Conservation (phyloP, 2,888 invertebrate species). For the Dioctria rufipes region DNA sequence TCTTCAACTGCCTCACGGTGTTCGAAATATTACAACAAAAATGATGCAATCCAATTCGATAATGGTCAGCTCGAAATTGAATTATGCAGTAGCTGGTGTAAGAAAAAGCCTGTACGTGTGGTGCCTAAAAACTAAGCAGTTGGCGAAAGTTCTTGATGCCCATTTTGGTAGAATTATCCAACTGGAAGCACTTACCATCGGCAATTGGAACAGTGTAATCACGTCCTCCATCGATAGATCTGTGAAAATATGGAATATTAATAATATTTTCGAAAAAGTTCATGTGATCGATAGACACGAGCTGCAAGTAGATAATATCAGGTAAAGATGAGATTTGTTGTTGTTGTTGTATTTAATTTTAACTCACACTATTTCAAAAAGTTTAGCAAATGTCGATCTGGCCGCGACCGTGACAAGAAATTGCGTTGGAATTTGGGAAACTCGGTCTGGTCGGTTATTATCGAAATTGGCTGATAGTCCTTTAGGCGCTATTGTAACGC, state of each 20-base stretch:
- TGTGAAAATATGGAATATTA: conserved; percentile 99
- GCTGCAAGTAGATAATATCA: conserved; percentile 92
- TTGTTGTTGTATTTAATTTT: neutral
- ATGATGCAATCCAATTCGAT: conserved; percentile 93
- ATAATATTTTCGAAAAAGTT: conserved; percentile 98
- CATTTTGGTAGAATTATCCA: conserved; percentile 98
- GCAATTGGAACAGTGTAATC: conserved; percentile 93
- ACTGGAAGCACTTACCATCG: conserved; percentile 87
- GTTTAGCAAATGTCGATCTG: conserved; percentile 84
- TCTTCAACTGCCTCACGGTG: conserved; percentile 85
- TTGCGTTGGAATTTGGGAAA: conserved; percentile 96
- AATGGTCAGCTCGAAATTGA: conserved; percentile 90
- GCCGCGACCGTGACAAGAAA: conserved; percentile 95
- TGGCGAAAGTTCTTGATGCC: conserved; percentile 94
- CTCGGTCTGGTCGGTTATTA: conserved; percentile 86
- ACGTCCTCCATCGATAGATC: conserved; percentile 98
- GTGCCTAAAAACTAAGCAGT: conserved; percentile 84
- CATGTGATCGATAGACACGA: conserved; percentile 97
- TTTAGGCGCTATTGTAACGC: conserved; percentile 94
- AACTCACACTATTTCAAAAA: conserved; percentile 65
- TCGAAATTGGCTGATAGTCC: conserved; percentile 92
- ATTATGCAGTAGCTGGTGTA: conserved; percentile 96
- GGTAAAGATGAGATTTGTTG: conserved; percentile 71
- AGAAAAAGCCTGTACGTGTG: conserved; percentile 96
- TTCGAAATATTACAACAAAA: conserved; percentile 93